A percentile compares a stretch with the other conserved stretches of the same genome.
Conservation (phyloP, 2,113 vertebrate genomes). For the Spheniscus mendiculus region DNA sequence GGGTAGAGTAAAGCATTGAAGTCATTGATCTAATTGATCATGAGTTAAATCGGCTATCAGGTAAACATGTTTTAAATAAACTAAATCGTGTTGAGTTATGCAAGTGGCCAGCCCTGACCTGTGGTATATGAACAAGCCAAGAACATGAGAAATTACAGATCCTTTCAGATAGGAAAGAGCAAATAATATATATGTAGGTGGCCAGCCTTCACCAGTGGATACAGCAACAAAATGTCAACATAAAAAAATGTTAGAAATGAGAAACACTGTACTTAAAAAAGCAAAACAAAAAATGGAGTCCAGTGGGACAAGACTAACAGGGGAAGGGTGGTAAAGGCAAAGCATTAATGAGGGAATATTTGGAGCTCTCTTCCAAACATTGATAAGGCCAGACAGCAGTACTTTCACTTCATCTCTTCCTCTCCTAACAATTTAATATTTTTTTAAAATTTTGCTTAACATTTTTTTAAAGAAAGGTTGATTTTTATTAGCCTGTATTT, state of each 20-base stretch:
- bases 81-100: background rate
- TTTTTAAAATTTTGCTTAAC: background rate
- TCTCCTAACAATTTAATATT: background rate
- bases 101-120: background rate
- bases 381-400: background rate
- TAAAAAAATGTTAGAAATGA: background rate
- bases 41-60: background rate
- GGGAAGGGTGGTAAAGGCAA: background rate
- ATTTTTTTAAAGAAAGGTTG: background rate
- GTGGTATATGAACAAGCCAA: background rate
- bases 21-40: background rate
- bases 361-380: background rate
- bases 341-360: background rate
- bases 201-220: background rate
- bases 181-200: background rate
- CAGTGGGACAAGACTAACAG: background rate
- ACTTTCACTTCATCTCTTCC: background rate
- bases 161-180: background rate
- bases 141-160: background rate
- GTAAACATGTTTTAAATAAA: background rate
- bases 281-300: background rate
- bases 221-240: background rate
- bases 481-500: background rate
- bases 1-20: background rate
- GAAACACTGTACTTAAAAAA: background rate